Conservation (phyloP, 2,797 vertebrate genomes). For the Pangasius djambal region DNA sequence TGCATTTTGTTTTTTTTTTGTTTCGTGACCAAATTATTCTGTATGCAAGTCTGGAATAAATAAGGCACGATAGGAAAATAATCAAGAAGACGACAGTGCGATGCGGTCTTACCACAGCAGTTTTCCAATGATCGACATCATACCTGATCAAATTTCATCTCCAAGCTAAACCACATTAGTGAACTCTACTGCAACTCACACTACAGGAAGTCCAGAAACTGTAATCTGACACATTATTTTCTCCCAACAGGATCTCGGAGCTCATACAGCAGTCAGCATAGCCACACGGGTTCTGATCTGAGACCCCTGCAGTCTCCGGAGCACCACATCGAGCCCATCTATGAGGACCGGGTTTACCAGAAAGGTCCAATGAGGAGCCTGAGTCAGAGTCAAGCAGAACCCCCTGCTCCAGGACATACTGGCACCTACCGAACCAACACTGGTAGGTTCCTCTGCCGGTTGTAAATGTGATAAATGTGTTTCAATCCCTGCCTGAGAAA, state of each 20-base stretch:
- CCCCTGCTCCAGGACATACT: slow-evolving; percentile 81
- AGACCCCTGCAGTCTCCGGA: slow-evolving; percentile 94
- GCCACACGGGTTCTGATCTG: slow-evolving; percentile 87
- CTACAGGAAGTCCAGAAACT: slow-evolving; percentile 17
- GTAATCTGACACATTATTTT: slow-evolving; percentile 34
- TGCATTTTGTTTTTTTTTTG: not conserved
- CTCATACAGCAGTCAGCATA: slow-evolving; percentile 95
- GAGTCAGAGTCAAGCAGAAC: slow-evolving; percentile 94
- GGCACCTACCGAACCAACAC: slow-evolving; percentile 94
- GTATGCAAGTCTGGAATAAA: not conserved
- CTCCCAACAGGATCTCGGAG: slow-evolving; percentile 84
- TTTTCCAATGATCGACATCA: too few relatives aligned
- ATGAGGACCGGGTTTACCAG: slow-evolving; percentile 96
- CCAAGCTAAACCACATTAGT: not conserved
- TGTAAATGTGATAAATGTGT: slow-evolving; percentile 17
- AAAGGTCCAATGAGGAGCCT: slow-evolving; percentile 97
- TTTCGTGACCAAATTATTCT: not conserved
- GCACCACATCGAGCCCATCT: slow-evolving; percentile 96
- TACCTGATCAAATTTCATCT: not conserved
- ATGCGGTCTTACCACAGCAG: too few relatives aligned
- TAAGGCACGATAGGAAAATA: not conserved
- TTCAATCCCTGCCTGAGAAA: slow-evolving; percentile 30
- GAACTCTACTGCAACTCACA: not conserved
- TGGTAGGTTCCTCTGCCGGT: slow-evolving; percentile 69
- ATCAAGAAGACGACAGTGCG: not conserved